Conservation (phyloP, 2,797 vertebrate genomes). For the Leptatherina wallacei region DNA sequence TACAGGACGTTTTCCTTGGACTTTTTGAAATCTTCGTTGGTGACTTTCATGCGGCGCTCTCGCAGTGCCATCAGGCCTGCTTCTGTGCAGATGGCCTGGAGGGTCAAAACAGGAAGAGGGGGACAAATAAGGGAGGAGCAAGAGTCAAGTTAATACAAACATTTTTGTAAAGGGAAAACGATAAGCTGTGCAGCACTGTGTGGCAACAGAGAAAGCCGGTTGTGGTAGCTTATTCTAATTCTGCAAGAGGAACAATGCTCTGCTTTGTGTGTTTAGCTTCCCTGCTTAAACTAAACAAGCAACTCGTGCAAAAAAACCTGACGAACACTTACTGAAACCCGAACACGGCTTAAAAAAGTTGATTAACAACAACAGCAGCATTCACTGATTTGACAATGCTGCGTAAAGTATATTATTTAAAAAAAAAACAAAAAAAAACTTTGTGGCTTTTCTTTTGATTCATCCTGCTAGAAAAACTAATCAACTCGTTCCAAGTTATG, state of each 20-base stretch:
- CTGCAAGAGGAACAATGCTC: background rate
- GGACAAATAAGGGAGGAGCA: background rate
- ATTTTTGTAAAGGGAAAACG: background rate
- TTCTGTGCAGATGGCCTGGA: slow-evolving; percentile 97
- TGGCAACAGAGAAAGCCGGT: background rate
- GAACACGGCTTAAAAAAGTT: background rate
- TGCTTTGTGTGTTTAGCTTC: slow-evolving; percentile 20
- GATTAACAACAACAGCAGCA: background rate
- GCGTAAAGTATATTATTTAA: too few species aligned
- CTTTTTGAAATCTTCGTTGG: slow-evolving; percentile 99
- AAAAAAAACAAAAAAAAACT: background rate
- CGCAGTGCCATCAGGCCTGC: slow-evolving; percentile 96
- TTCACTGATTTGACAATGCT: background rate
- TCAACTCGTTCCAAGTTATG: background rate
- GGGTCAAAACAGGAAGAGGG: slow-evolving; percentile 17
- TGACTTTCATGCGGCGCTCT: slow-evolving; percentile 98
- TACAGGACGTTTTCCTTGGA: slow-evolving; percentile 99
- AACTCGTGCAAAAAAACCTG: background rate
- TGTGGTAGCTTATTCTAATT: slow-evolving; percentile 2
- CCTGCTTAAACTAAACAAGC: slow-evolving; percentile 16
- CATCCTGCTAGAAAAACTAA: background rate
- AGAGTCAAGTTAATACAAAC: background rate
- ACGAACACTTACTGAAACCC: background rate
- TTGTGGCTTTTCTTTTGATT: background rate
- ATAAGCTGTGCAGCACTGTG: background rate